These are phyloP conservation scores for Sapayoa aenigma DNA, from an alignment of 2,113 vertebrate species.

Conservation along the genomic window DNA sequence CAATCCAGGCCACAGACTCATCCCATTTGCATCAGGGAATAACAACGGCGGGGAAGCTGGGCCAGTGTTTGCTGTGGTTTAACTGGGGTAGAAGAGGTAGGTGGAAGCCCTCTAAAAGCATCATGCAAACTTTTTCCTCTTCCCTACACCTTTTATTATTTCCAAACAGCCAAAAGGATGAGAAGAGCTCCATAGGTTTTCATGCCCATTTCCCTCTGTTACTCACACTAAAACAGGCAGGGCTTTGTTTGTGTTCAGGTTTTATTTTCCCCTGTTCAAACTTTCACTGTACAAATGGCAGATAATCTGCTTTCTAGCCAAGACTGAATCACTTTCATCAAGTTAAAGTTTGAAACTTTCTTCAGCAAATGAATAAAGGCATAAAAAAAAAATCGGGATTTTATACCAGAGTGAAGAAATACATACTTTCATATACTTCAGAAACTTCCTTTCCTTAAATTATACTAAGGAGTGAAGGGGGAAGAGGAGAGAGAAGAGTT, in stretches of 20 bases:
- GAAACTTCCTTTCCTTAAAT: not conserved
- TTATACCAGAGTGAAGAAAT: not conserved
- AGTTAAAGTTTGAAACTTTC: not conserved
- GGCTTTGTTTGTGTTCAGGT: not conserved
- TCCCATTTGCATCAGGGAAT: slow-evolving; percentile 85
- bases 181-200: not conserved
- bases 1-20: slow-evolving; percentile 75
- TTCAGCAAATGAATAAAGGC: not conserved
- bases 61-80: slow-evolving; percentile 54
- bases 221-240: not conserved
- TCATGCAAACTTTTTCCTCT: slow-evolving; percentile 28
- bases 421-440: not conserved
- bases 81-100: slow-evolving; percentile 30
- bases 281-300: not conserved
- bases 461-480: not conserved
- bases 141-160: not conserved
- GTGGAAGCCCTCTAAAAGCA: slow-evolving; percentile 51
- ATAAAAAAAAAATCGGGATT: not conserved
- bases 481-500: not conserved
- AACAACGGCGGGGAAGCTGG: slow-evolving; percentile 42
- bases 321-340: not conserved
- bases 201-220: not conserved
- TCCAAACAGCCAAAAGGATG: not conserved
- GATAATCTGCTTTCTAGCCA: not conserved
- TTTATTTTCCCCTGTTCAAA: not conserved